Evolutionary conservation across 2,888 invertebrate species (phyloP), one percentile per base, ranked within the genome.

Genomic region (Bembecia ichneumoniformis): DNA sequence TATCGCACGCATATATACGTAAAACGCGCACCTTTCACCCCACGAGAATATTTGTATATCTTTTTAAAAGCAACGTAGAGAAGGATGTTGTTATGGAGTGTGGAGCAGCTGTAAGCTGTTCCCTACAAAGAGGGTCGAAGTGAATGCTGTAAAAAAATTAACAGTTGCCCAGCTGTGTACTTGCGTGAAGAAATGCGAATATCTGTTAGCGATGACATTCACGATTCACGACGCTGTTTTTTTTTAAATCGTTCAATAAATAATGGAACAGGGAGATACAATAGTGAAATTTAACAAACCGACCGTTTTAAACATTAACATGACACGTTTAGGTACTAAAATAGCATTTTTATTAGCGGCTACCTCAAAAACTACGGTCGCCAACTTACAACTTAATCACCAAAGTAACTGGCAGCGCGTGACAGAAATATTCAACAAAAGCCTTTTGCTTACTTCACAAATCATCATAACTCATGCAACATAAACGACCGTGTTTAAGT

Each of bases 81-180:
- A 44, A 58, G 57, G 57, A 58, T 62, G 58, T 57, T 63, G 59
- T 64, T 59, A 67, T 49, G 47, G 60, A 67, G 75, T 59, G 66
- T 49, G 44, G 60, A 67, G 75, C 81, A 81, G 80, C 78, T 81
- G 81, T 70, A 81, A 81, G 80, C 78, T 81, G 81, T 70, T 66
- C 68, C 57, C 66, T 60, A 64, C 64, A 63, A 68, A 61, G 59
- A 68, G 62, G 64, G 68, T 66, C 59, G 63, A 64, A 58, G 55
- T 55, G 60, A 66, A 63, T 58, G 59, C 60, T 64, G 63, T 64
- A 68, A 68, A 67, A 71, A 60, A 73, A 58, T 59, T 55, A 65
- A 66, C 69, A 68, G 62, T 60, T 58, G 61, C 59, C 55, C 71
- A 69, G 58, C 63, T 63, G 64, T 58, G 54, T 44, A 47, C 46